Base-by-base conservation (phyloP, 2,797 vertebrate species). In the Synanceia verrucosa region DNA sequence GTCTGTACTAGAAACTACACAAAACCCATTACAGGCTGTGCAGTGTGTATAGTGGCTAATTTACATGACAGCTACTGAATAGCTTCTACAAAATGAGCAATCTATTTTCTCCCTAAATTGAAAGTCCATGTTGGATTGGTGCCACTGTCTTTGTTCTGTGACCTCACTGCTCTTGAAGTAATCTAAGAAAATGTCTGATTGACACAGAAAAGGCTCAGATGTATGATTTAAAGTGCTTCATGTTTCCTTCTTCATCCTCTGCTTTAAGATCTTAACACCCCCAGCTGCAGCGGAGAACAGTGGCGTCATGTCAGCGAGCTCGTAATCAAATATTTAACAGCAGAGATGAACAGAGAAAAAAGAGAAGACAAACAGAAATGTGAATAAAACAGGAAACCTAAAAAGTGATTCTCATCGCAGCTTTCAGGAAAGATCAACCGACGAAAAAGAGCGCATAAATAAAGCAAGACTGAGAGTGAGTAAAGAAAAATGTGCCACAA, bases 281-380 rank as follows among this genome's bases (percentile, higher is more conserved):
- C 50, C 52, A 9, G 65, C 84, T 79, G 18, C 67, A 28, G 58
- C 55, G 24, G 52, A 33, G 63, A 84, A 78, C 70, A 58, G 71
- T 60, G 61, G 81, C 77, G 76, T 85, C 74, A 78, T 76, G 73
- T 72, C 70, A 75, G 65, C 60, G 51, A 18, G 61, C 68, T 85
- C 16, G 41, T 51, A 31, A 85, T 91, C 62, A 88, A 86, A 86
- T 89, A 86, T 90, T 87, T 74, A 88, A 53, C 67, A 84, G 61
- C 41, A 31, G 57, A 61, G 70, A 80, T 70, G 64, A 80, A 76
- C 3, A 63, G 56, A 26, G 36, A 21, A 69, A 69, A 18, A 11
- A 60, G 11, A 55, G 33, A 52, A 68, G 72, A 51, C 33, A 59
- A 57, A 65, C 18, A 58, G 34, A 52, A 48, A 52, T 19, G 18